Percentiles rank a stretch among this genome's conserved stretches.
These are phyloP conservation scores for Sebastiscus albofasciatus DNA, from an alignment of 2,797 vertebrate genomes.

Conservation along the genomic window DNA sequence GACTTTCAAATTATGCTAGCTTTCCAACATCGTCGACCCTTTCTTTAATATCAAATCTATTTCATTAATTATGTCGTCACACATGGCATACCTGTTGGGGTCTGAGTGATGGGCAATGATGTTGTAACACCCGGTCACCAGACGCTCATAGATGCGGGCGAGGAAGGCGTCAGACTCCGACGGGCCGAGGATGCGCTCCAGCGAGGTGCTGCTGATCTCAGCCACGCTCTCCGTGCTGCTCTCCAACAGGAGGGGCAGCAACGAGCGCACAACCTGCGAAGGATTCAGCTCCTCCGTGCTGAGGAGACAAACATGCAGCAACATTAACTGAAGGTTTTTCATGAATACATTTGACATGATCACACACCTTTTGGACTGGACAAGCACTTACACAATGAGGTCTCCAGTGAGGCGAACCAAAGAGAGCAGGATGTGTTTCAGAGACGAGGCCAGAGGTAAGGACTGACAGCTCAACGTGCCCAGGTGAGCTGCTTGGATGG, in stretches of 20 bases:
- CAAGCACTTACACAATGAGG: conserved; percentile 93
- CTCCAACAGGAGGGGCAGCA: conserved; percentile 95
- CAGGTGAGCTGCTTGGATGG: conserved; percentile 95
- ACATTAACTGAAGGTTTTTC: neutral
- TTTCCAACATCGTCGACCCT: too few relatives aligned
- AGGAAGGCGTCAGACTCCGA: conserved; percentile 96
- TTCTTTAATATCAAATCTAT: neutral
- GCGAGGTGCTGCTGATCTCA: conserved; percentile 94
- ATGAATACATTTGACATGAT: neutral
- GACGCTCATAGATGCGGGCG: conserved; percentile 92
- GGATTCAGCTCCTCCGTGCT: conserved; percentile 95
- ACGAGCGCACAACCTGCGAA: conserved; percentile 89
- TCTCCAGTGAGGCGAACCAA: conserved; percentile 95
- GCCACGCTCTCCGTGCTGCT: conserved; percentile 95
- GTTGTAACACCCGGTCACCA: conserved; percentile 96
- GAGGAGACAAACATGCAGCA: conserved; percentile 21
- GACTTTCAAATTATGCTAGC: too few relatives aligned
- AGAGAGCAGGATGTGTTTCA: conserved; percentile 96
- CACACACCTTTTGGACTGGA: neutral
- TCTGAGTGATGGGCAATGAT: conserved; percentile 96
- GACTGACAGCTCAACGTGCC: conserved; percentile 95
- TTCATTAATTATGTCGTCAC: neutral
- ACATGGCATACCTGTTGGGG: conserved; percentile 87
- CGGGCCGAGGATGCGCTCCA: conserved; percentile 95
- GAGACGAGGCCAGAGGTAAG: conserved; percentile 91